A percentile compares a stretch with the other conserved stretches of the same genome.
Conservation (phyloP, 2,113 vertebrate genomes). For the Pachycephala philippinensis region DNA sequence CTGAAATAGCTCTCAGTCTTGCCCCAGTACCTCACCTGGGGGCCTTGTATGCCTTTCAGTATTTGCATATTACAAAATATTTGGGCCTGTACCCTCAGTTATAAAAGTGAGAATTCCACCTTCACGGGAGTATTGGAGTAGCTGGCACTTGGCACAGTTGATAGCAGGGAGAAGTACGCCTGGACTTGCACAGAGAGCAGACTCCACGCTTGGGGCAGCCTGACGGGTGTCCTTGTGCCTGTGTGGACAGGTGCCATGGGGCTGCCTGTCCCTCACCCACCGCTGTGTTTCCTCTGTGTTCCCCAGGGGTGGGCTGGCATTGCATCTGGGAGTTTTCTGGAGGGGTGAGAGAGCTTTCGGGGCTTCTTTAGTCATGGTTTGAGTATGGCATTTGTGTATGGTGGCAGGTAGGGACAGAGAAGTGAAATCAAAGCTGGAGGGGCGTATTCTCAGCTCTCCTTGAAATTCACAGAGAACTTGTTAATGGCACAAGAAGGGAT, state of each 20-base stretch:
- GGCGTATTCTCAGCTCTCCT: background rate
- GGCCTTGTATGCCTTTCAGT: background rate
- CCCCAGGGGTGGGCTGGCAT: background rate
- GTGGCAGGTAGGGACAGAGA: background rate
- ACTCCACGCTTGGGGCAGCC: background rate
- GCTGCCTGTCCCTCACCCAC: background rate
- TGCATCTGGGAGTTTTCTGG: background rate
- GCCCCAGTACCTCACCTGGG: background rate
- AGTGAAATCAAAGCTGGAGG: slow-evolving; percentile 2
- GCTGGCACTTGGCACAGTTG: background rate
- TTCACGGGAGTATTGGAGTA: background rate
- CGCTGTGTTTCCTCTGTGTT: fast-evolving
- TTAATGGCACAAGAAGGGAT: background rate
- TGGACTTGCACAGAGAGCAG: background rate
- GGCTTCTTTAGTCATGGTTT: background rate
- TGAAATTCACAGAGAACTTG: slow-evolving; percentile 1
- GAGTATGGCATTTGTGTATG: background rate
- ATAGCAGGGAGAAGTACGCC: background rate
- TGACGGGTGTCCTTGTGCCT: background rate
- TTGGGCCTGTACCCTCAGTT: background rate
- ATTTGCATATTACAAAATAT: background rate
- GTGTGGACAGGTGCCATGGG: background rate
- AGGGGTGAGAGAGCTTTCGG: background rate
- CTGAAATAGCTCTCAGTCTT: background rate
- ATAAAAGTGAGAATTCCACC: background rate